Evolutionary conservation across 2,888 invertebrate species (phyloP), one percentile per base, ranked within the genome.

Genomic region (Spilosoma lubricipeda): DNA sequence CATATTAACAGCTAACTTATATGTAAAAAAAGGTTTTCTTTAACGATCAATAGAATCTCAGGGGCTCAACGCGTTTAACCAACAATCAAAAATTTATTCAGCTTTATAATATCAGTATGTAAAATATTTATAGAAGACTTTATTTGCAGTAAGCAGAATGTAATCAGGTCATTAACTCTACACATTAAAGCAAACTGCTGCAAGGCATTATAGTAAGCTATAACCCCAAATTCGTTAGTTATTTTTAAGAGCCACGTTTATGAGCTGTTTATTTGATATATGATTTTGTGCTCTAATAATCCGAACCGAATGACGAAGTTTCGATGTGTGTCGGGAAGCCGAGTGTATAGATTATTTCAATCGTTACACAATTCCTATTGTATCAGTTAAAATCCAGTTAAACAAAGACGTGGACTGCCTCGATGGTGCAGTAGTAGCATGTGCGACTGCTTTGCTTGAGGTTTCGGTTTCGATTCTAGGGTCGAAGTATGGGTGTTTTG

Each of bases 261-360:
- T 20, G 71, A 48, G n/a, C 48, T n/a, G 65, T 36, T 71, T 71
- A 66, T 52, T 71, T 71, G 66, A n/a, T 71, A 30, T 30, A 7
- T 63, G 71, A 64, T 70, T 70, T 63, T 63, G 30, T 30, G 66
- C 65, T 71, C 39, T 5, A 66, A 36, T 71, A 39, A 66, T 39
- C 71, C 30, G 18, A n/a, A n/a, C n/a, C n/a, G n/a, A n/a, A n/a
- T 30, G 65, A 66, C 33, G 39, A 27, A 45, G 23, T n/a, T 33
- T 48, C 42, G 30, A 9, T 27, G 56, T 66, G 52, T 56, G 52
- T 36, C 3, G 23, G n/a, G 39, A 5, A 36, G 39, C 27, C 27
- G 36, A 65, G 27, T 15, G 52, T 52, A 27, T 7, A 23, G 18
- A 52, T 71, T 65, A 56, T 56, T 33, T 65, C 36, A 66, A 66